These are phyloP conservation scores for Apostichopus parvimensis DNA, from an alignment of 35 echinoderm and acorn worm genomes.

Conservation along the genomic window DNA sequence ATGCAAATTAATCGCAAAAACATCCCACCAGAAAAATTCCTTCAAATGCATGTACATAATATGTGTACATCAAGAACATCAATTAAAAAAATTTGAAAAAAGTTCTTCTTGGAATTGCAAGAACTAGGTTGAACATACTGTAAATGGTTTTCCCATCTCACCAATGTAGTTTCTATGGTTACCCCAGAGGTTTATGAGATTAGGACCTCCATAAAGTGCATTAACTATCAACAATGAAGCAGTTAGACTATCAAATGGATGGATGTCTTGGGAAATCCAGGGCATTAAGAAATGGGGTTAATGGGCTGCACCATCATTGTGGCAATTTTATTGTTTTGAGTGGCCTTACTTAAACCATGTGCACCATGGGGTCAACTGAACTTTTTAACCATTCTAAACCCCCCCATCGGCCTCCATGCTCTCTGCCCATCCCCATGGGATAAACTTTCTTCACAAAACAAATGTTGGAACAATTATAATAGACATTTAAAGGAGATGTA, in stretches of 20 bases:
- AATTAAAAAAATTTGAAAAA: too few species aligned
- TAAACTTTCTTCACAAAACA: too few species aligned
- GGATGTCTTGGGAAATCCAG: conserved; percentile 17
- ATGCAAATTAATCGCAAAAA: not conserved
- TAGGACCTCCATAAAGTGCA: not conserved
- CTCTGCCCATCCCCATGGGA: too few species aligned
- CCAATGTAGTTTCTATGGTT: not conserved
- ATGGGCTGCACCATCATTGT: conserved; percentile 2
- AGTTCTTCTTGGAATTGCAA: too few species aligned
- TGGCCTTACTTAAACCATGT: not conserved
- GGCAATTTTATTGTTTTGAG: not conserved
- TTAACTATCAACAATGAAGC: conserved; percentile 8
- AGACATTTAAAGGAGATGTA: too few species aligned
- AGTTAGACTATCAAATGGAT: not conserved
- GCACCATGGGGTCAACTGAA: not conserved
- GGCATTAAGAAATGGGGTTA: conserved; percentile 38
- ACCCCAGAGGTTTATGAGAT: not conserved
- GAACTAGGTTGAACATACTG: not conserved
- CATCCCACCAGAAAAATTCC: not conserved
- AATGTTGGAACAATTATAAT: too few species aligned
- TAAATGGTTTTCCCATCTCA: not conserved
- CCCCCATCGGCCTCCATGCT: too few species aligned
- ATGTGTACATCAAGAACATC: too few species aligned
- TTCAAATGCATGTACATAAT: not conserved
- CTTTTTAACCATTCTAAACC: not conserved